These are phyloP conservation scores for Apocheima hispidaria DNA, from an alignment of 2,888 invertebrate species.

Conservation along the genomic window DNA sequence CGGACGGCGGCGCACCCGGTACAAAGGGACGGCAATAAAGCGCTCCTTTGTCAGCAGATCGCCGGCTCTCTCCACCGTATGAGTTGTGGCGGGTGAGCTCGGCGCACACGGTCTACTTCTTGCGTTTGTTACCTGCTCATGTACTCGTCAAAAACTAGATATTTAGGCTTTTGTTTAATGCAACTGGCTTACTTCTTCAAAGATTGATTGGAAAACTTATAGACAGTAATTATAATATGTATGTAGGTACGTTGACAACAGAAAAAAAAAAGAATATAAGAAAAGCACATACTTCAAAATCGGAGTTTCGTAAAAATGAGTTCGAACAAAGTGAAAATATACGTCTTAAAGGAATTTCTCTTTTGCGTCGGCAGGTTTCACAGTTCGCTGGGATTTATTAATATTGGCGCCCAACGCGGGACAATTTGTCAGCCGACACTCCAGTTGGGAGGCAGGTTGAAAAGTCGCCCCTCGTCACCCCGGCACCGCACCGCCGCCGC, in stretches of 20 bases:
- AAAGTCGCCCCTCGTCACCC: not conserved
- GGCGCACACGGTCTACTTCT: too few relatives aligned
- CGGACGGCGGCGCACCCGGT: not conserved
- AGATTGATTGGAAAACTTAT: too few relatives aligned
- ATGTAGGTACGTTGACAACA: too few relatives aligned
- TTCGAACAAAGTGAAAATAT: not conserved
- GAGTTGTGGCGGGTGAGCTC: not conserved
- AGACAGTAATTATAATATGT: too few relatives aligned
- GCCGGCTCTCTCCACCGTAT: not conserved
- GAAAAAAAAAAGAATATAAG: too few relatives aligned
- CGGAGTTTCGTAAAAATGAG: not conserved
- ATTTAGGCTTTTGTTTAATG: not conserved
- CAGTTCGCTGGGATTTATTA: conserved; percentile 24
- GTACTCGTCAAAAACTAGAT: not conserved
- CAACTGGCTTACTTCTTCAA: too few relatives aligned
- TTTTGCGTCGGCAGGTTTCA: conserved; percentile 18
- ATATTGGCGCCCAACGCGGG: conserved; percentile 28
- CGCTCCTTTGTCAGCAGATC: conserved; percentile 30
- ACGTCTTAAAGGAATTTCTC: conserved; percentile 15
- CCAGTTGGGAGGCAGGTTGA: conserved; percentile 5
- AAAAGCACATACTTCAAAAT: not conserved
- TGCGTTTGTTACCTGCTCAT: too few relatives aligned
- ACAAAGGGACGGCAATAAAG: conserved; percentile 22
- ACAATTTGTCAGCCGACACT: conserved; percentile 27
- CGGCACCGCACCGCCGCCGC: not conserved